Conservation (phyloP, 1,140 invertebrate species). For the Nymphalis io region DNA sequence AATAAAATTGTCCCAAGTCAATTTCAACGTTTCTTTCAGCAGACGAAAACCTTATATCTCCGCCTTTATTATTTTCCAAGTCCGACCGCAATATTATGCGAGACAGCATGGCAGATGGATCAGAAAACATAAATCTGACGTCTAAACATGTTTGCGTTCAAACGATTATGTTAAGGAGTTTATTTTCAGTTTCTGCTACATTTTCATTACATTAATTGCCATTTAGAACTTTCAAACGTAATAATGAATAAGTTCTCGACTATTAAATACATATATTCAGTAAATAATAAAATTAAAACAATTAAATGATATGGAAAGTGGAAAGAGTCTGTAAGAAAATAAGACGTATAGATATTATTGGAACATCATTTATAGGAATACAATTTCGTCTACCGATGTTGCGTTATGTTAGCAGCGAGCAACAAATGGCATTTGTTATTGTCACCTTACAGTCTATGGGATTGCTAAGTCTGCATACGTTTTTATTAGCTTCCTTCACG, state of each 20-base stretch:
- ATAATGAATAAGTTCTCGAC: neutral
- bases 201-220: slow-evolving; percentile 30
- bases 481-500: slow-evolving; percentile 67
- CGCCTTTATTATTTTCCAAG: slow-evolving; percentile 75
- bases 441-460: slow-evolving; percentile 43
- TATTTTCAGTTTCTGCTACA: slow-evolving; percentile 31
- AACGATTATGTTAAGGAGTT: slow-evolving; percentile 54
- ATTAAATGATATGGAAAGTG: neutral
- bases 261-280: neutral
- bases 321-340: neutral
- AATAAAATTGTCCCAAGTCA: slow-evolving; percentile 69
- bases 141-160: slow-evolving; percentile 72
- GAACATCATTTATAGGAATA: slow-evolving; percentile 4
- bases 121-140: slow-evolving; percentile 75
- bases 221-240: slow-evolving; percentile 7
- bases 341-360: neutral
- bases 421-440: slow-evolving; percentile 35
- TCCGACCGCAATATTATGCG: slow-evolving; percentile 73
- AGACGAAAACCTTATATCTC: slow-evolving; percentile 71
- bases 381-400: slow-evolving; percentile 21
- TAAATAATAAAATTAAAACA: too few relatives aligned
- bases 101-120: slow-evolving; percentile 69
- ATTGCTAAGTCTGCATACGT: slow-evolving; percentile 54
- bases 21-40: slow-evolving; percentile 61
- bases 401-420: slow-evolving; percentile 38